These are phyloP conservation scores for Limenitis camilla DNA, from an alignment of 2,888 invertebrate species.

Conservation along the genomic window DNA sequence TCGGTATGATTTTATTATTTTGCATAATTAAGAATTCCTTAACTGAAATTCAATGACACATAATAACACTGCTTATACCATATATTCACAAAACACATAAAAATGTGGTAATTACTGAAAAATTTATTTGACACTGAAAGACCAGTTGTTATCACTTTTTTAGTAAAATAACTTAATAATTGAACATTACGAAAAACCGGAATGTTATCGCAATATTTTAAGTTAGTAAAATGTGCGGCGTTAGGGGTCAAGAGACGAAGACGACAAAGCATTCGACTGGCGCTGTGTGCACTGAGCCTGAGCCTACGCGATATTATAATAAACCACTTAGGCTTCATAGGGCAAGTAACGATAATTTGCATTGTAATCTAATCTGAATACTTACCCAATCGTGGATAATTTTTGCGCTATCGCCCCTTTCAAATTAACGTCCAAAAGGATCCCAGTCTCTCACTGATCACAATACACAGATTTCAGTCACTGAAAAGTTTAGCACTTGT, in stretches of 20 bases:
- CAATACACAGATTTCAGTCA: conserved; percentile 55
- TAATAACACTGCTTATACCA: background rate
- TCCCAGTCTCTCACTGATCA: conserved; percentile 59
- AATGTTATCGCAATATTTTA: background rate
- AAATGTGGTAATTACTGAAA: background rate
- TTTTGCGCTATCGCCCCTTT: conserved; percentile 62
- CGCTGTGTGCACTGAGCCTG: conserved; percentile 24
- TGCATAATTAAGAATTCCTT: background rate
- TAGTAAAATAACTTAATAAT: background rate
- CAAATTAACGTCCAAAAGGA: conserved; percentile 54
- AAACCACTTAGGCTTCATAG: conserved; percentile 30
- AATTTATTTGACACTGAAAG: background rate
- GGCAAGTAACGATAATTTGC: conserved; percentile 61
- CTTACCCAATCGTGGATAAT: conserved; percentile 74
- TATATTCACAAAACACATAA: background rate
- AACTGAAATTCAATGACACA: background rate
- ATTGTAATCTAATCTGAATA: conserved; percentile 71
- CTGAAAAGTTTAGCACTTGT: conserved; percentile 44
- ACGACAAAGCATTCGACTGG: conserved; percentile 23
- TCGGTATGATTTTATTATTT: background rate
- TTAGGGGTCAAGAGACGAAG: conserved; percentile 21
- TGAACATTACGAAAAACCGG: background rate
- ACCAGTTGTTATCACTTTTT: background rate
- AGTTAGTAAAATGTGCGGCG: background rate
- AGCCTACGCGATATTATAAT: conserved; percentile 31